Evolutionary conservation across 2,888 invertebrate genomes (phyloP), one percentile per base, ranked within the genome.

Genomic region (Eupithecia exiguata): DNA sequence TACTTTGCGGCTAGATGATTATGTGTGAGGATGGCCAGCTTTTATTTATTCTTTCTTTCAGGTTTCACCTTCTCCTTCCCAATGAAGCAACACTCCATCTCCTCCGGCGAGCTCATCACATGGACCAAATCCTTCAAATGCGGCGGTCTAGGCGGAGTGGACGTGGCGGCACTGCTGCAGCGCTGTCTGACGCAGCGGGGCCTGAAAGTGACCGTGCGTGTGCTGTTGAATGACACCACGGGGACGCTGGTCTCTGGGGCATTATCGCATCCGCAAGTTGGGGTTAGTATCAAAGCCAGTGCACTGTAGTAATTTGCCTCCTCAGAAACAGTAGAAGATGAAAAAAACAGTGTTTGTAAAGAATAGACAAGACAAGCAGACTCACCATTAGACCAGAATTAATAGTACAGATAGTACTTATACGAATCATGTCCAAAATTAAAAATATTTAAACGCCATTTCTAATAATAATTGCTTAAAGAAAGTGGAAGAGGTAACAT

Each of bases 1-100:
- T 18, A 43, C 18, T n/a, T 18, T 7, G 46, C 7, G 18, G 7
- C 49, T 43, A 43, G 18, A 18, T 46, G 46, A 14, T 40, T 40
- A 0, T 1, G 43, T 43, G 30, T 61, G 0, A 16, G 5, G 14
- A 61, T 61, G 43, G 4, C 3, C 16, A 30, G 18, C 25, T 43
- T 40, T 38, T 14, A 38, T 63, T 35, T 53, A 1, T 21, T 36
- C 5, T 18, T 67, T 36, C 16, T 46, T 75, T n/a, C 91, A 96
- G 97, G 97, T 10, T 98, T 98, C 90, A 97, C 97, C 2, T 98
- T 98, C 91, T 97, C 97, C 43, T 98, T 98, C 89, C 97, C 97
- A 9, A 97, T 97, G 96, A 94, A 95, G 78, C 97, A 97, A 86
- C 96, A 96, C 84, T 96, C 96, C 63, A 93, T 98, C 75, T 95